A percentile compares a stretch with the other conserved stretches of the same genome.
Conservation (phyloP, 92 coral and sea anemone genomes). For the Palythoa grandiflora region DNA sequence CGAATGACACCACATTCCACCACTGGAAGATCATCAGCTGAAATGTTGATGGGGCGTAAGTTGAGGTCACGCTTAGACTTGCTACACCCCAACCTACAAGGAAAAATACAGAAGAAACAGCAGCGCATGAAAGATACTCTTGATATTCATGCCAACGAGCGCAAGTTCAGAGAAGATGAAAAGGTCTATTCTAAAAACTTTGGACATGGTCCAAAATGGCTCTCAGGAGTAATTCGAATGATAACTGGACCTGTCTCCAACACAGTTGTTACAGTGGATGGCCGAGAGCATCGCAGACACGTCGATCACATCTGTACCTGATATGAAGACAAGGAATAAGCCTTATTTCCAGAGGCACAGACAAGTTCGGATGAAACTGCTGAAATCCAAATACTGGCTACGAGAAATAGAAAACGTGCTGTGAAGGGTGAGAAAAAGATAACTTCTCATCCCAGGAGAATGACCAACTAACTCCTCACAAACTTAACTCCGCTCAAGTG, state of each 20-base stretch:
- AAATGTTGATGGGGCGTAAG: conserved; percentile 61
- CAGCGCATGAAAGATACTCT: conserved; percentile 40
- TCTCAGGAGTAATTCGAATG: conserved; percentile 42
- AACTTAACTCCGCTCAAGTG: not conserved
- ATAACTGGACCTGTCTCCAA: conserved; percentile 65
- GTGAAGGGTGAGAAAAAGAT: conserved; percentile 9
- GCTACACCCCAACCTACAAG: conserved; percentile 51
- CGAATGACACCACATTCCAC: conserved; percentile 66
- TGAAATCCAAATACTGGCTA: not conserved
- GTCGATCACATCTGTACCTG: conserved; percentile 57
- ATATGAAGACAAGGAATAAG: not conserved
- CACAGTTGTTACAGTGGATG: conserved; percentile 41
- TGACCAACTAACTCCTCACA: conserved; percentile 9
- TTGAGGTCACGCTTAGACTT: conserved; percentile 66
- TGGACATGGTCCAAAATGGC: conserved; percentile 66
- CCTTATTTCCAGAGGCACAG: not conserved
- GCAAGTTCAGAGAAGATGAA: conserved; percentile 49
- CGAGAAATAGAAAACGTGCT: not conserved
- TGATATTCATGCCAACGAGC: conserved; percentile 28
- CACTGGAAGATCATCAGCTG: conserved; percentile 68
- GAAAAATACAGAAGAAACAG: conserved; percentile 56
- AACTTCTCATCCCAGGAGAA: not conserved
- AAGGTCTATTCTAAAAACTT: conserved; percentile 58
- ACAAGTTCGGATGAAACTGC: conserved; percentile 3
- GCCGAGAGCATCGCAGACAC: conserved; percentile 54